A percentile compares a stretch with the other conserved stretches of the same genome.
Conservation (phyloP, 2,888 invertebrate species). For the Campoplex capitator region DNA sequence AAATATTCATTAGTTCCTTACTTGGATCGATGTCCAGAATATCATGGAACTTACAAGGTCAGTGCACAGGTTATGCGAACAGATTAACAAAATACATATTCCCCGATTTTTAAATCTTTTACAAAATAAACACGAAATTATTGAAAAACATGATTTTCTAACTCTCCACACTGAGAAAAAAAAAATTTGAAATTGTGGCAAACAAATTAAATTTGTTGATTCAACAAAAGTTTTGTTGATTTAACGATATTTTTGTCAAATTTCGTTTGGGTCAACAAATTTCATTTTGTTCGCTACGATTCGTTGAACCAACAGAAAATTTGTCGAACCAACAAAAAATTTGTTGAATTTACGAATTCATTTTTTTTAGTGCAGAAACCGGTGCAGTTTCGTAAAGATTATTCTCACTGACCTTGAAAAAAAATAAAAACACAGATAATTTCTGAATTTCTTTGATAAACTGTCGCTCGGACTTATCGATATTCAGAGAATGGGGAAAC, state of each 20-base stretch:
- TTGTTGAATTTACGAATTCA: too few relatives aligned
- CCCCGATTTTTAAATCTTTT: neutral
- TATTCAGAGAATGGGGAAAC: neutral
- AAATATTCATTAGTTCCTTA: conserved; percentile 80
- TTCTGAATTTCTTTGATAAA: neutral
- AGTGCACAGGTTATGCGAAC: conserved; percentile 18
- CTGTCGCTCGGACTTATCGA: neutral
- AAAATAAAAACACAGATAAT: neutral
- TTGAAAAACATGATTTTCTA: neutral
- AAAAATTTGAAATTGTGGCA: too few relatives aligned
- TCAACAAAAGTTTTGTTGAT: too few relatives aligned
- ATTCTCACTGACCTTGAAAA: neutral
- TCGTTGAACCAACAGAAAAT: too few relatives aligned
- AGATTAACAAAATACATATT: neutral
- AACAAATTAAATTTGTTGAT: too few relatives aligned
- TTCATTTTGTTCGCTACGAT: too few relatives aligned
- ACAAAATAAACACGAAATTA: neutral
- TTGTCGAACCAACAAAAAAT: too few relatives aligned
- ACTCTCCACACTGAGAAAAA: too few relatives aligned
- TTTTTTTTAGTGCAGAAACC: too few relatives aligned
- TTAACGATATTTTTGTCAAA: too few relatives aligned
- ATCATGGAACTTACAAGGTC: conserved; percentile 79
- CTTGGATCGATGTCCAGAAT: conserved; percentile 78
- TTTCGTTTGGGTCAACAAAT: too few relatives aligned
- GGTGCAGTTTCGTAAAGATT: neutral